These are phyloP conservation scores for Sceliomorpha sp. DNA, from an alignment of 2,888 invertebrate genomes.

Conservation along the genomic window DNA sequence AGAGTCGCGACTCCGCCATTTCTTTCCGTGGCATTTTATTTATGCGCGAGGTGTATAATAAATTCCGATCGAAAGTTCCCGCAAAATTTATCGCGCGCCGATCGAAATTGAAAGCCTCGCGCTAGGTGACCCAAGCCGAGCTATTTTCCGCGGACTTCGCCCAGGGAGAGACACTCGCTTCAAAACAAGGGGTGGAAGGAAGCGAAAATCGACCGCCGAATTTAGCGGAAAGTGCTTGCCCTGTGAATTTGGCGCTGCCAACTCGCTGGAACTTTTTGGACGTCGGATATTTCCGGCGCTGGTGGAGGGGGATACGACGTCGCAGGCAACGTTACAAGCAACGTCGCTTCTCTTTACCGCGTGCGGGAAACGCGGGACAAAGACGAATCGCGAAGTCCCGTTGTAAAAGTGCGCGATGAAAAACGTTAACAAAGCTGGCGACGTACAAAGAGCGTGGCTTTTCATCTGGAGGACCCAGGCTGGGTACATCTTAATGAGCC, in stretches of 20 bases:
- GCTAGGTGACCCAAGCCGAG: slow-evolving; percentile 41
- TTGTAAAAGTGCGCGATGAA: too few relatives aligned
- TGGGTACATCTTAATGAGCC: too few relatives aligned
- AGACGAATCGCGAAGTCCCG: too few relatives aligned
- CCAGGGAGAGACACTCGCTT: slow-evolving; percentile 30
- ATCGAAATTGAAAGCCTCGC: slow-evolving; percentile 52
- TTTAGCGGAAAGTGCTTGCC: slow-evolving; percentile 54
- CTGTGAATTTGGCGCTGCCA: slow-evolving; percentile 59
- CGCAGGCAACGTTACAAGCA: slow-evolving; percentile 19
- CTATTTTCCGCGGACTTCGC: slow-evolving; percentile 51
- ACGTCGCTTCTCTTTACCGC: slow-evolving; percentile 2
- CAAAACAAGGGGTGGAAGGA: slow-evolving; percentile 49
- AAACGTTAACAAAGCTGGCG: too few relatives aligned
- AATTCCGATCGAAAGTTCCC: slow-evolving; percentile 55
- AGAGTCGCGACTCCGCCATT: slow-evolving; percentile 41
- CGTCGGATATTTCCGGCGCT: slow-evolving; percentile 33
- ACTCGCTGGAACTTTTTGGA: slow-evolving; percentile 59
- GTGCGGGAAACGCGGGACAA: slow-evolving; percentile 3
- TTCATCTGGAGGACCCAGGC: too few relatives aligned
- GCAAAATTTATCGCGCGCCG: slow-evolving; percentile 51
- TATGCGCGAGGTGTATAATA: slow-evolving; percentile 55
- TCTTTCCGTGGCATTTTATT: slow-evolving; percentile 48
- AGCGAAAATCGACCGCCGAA: slow-evolving; percentile 46
- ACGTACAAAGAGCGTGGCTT: too few relatives aligned
- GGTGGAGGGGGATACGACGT: slow-evolving; percentile 29